phyloP scores from a whole-genome alignment of 1,140 invertebrate species.

The Drosophila pruinosa region DNA sequence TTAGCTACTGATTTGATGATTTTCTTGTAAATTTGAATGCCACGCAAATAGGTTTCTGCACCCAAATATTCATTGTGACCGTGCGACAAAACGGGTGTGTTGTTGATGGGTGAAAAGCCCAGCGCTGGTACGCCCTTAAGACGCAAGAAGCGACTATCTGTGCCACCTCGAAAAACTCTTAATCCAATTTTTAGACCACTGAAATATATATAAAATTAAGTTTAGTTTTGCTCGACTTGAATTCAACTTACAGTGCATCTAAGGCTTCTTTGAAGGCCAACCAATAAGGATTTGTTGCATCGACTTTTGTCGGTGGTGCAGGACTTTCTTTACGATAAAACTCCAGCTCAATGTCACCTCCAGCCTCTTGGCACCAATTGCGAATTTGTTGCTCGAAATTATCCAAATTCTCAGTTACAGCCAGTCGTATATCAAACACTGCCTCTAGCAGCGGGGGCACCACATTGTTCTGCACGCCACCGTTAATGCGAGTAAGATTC shows the following conservation, averaged over 20 bases:
- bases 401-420: constrained; percentile 87
- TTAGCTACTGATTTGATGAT: constrained; percentile 85
- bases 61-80: constrained; percentile 91
- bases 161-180: constrained; percentile 91
- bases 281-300: constrained; percentile 91
- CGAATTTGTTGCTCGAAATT: constrained; percentile 89
- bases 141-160: constrained; percentile 90
- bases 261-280: constrained; percentile 87
- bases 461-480: constrained; percentile 95
- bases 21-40: constrained; percentile 88
- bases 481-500: constrained; percentile 93
- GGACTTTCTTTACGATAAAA: constrained; percentile 88
- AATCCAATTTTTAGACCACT: constrained; percentile 85
- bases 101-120: constrained; percentile 90
- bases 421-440: constrained; percentile 92
- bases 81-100: constrained; percentile 88
- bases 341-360: constrained; percentile 88
- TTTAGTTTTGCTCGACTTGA: no score
- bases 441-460: constrained; percentile 91
- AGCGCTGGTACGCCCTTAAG: constrained; percentile 83
- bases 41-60: constrained; percentile 87
- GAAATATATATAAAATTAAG: background rate
- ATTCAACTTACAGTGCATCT: constrained; percentile 84
- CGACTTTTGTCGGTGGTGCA: constrained; percentile 87
- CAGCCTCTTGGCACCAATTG: constrained; percentile 92